phyloP scores from a whole-genome alignment of 2,888 invertebrate species.

The Metopia argyrocephala region DNA sequence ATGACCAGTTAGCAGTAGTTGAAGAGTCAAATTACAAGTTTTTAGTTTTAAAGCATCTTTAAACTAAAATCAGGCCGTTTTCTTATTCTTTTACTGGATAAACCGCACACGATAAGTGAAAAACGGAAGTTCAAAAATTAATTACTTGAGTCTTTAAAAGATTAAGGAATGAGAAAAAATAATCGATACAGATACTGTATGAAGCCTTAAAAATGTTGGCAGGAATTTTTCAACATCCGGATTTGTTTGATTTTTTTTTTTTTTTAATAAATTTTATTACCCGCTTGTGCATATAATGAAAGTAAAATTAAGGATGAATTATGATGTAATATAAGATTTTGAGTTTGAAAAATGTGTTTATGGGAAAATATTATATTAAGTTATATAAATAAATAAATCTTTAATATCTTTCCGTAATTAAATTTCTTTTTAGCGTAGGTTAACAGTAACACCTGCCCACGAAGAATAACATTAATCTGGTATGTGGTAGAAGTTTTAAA shows the following conservation, averaged over 20 bases:
- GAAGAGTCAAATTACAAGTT: constrained; percentile 55
- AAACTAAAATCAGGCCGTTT: constrained; percentile 29
- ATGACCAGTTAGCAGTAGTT: not conserved
- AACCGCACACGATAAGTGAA: not conserved
- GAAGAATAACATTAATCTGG: too few relatives aligned
- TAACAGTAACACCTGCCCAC: too few relatives aligned
- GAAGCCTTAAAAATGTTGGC: constrained; percentile 51
- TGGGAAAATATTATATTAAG: too few relatives aligned
- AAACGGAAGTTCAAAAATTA: constrained; percentile 64
- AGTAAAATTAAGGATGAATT: not conserved
- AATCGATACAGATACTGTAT: not conserved
- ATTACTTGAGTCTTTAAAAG: constrained; percentile 43
- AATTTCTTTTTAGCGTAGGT: too few relatives aligned
- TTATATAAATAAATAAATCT: too few relatives aligned
- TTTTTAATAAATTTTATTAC: too few relatives aligned
- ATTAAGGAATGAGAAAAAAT: constrained; percentile 24
- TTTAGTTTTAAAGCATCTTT: constrained; percentile 50
- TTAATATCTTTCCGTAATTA: too few relatives aligned
- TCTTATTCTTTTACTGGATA: not conserved
- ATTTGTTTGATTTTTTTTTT: not conserved
- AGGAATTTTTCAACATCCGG: constrained; percentile 51
- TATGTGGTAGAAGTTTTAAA: too few relatives aligned
- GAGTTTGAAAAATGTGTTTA: too few relatives aligned
- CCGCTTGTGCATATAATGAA: not conserved
- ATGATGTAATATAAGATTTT: not conserved